Base-by-base conservation (phyloP, 2,113 vertebrate species). In the Plecotus auritus region DNA sequence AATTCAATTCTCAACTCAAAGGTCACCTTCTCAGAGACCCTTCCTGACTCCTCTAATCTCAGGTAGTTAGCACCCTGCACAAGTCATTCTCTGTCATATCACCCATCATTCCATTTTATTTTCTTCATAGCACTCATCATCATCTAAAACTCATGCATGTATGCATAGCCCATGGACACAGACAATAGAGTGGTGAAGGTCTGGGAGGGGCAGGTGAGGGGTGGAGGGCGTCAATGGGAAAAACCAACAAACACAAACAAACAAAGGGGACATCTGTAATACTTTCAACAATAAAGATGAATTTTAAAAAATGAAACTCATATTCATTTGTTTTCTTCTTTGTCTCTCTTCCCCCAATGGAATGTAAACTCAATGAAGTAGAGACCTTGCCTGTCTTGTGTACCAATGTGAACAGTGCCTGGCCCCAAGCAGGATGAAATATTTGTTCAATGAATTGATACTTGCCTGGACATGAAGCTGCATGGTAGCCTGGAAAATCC, bases 1-100 rank as follows among this genome's bases (percentile, higher is more conserved):
- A 93, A 93, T 85, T 91, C 54, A 88, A 61, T 61, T 93, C 73
- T 85, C 20, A 92, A 47, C 78, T 81, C 72, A 61, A 42, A 85
- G 59, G 3, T 67, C 17, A 32, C 42, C 42, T 51, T 35, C 17
- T 81, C 18, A 72, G 49, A 72, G 40, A 74, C 6, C 80, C 67
- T 88, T 61, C 54, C 42, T 35, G 28, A 81, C 12, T 74, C 47
- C 28, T 45, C 5, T 74, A 23, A 40, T 45, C 17, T n/a, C 64
- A 76, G 72, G 20, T 37, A 51, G 2, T 32, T 14, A 78, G 42
- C 28, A 87, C 20, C 18, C 12, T 35, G 35, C 7, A n/a, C 14
- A 40, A 35, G 37, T 90, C 61, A 69, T 84, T 80, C n/a, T 88
- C 54, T 83, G 16, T 51, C n/a, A 47, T 23, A 84, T 40, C 10